phyloP scores from a whole-genome alignment of 2,797 vertebrate species.

The Siniperca undulata region DNA sequence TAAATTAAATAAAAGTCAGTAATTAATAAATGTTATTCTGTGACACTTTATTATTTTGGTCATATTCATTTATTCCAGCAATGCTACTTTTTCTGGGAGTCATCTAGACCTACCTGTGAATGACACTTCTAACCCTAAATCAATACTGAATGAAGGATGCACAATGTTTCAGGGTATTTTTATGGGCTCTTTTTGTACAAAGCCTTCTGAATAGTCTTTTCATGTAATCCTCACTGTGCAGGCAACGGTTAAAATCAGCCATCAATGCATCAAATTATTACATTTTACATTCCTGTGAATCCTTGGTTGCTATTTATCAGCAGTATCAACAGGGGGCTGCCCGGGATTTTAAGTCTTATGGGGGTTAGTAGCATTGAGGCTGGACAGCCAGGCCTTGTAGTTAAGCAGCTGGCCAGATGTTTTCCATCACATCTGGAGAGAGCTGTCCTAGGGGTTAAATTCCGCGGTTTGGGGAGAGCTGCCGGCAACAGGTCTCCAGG shows the following conservation, averaged over 20 bases:
- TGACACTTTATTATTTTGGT: neutral
- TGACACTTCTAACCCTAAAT: neutral
- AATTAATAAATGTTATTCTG: slow-evolving; percentile 70
- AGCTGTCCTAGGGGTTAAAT: slow-evolving; percentile 90
- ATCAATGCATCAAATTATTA: slow-evolving; percentile 26
- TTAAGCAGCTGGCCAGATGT: slow-evolving; percentile 90
- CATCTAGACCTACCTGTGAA: neutral
- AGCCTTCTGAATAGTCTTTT: neutral
- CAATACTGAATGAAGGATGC: neutral
- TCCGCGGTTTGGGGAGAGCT: slow-evolving; percentile 87
- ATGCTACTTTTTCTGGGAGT: neutral
- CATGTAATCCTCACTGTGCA: neutral
- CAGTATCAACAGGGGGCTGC: slow-evolving; percentile 34
- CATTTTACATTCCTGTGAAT: slow-evolving; percentile 32
- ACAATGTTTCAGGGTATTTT: neutral
- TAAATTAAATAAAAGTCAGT: slow-evolving; percentile 84
- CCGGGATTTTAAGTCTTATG: slow-evolving; percentile 5
- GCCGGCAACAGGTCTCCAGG: slow-evolving; percentile 91
- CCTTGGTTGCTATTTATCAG: slow-evolving; percentile 53
- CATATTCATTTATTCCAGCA: neutral
- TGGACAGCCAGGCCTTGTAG: slow-evolving; percentile 56
- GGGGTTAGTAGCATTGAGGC: slow-evolving; percentile 19
- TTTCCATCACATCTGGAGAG: slow-evolving; percentile 92
- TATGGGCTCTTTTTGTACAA: neutral
- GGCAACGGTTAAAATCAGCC: slow-evolving; percentile 1